phyloP scores from a whole-genome alignment of 2,797 vertebrate species.

The Enteromius radiatus region DNA sequence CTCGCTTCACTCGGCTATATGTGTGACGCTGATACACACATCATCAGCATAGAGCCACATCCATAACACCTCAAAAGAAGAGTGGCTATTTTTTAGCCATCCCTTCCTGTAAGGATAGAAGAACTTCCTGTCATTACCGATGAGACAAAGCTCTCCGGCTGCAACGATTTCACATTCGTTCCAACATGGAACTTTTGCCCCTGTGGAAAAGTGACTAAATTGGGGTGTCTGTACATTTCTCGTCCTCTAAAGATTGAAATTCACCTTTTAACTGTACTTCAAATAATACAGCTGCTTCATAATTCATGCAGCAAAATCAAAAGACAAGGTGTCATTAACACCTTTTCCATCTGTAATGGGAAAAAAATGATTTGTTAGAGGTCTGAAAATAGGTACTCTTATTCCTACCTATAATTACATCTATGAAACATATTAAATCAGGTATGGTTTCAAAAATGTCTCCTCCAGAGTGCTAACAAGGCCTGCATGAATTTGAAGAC shows the following conservation, averaged over 20 bases:
- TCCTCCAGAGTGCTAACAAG: conserved; percentile 75
- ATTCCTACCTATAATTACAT: conserved; percentile 78
- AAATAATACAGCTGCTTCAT: conserved; percentile 77
- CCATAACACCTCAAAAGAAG: conserved; percentile 27
- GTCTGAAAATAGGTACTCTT: conserved; percentile 79
- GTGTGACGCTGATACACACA: conserved; percentile 28
- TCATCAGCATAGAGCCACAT: conserved; percentile 38
- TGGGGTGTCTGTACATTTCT: conserved; percentile 61
- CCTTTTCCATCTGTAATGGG: conserved; percentile 80
- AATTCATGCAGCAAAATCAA: conserved; percentile 81
- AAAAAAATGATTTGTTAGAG: conserved; percentile 81
- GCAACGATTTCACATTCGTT: conserved; percentile 38
- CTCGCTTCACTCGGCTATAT: conserved; percentile 34
- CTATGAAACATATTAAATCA: conserved; percentile 82
- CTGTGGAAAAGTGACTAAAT: conserved; percentile 63
- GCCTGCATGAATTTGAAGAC: conserved; percentile 68
- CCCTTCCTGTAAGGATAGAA: conserved; percentile 8
- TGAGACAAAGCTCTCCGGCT: neutral
- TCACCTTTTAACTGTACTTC: conserved; percentile 73
- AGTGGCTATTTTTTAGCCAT: conserved; percentile 13
- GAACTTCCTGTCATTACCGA: conserved; percentile 34
- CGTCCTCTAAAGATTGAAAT: conserved; percentile 68
- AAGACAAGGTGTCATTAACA: conserved; percentile 82
- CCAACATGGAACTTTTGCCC: conserved; percentile 44
- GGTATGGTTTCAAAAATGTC: conserved; percentile 74